Evolutionary conservation across 2,797 vertebrate genomes (phyloP).

Genomic region (Heteromormyrus szaboi): DNA sequence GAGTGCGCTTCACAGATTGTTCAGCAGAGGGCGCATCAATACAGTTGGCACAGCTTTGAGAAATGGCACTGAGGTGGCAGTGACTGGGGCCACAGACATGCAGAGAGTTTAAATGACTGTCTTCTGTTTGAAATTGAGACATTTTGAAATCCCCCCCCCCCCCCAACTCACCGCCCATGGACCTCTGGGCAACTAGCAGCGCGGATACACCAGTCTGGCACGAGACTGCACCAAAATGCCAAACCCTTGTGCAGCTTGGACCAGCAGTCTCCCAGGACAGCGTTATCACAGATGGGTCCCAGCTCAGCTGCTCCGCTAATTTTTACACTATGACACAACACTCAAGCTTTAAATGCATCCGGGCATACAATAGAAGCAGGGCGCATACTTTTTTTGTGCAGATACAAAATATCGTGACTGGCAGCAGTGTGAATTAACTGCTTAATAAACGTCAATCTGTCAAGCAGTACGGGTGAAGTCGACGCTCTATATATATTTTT

Average conservation of each 20-base stretch:
- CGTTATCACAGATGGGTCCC: not conserved
- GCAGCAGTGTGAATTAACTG: not conserved
- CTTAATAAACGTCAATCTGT: slow-evolving; percentile 4
- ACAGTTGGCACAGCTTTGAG: not conserved
- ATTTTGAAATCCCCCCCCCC: not conserved
- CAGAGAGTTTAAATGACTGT: not conserved
- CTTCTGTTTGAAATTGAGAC: slow-evolving; percentile 1
- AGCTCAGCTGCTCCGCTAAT: not conserved
- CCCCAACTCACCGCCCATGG: not conserved
- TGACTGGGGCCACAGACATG: not conserved
- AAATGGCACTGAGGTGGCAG: not conserved
- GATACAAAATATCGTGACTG: not conserved
- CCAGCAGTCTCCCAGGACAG: not conserved
- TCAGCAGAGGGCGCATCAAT: slow-evolving; percentile 29
- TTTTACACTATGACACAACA: not conserved
- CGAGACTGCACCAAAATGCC: not conserved
- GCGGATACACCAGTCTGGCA: not conserved
- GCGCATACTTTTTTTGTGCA: not conserved
- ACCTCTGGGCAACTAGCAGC: not conserved
- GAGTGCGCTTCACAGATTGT: not conserved
- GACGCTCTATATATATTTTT: not conserved
- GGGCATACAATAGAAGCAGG: not conserved
- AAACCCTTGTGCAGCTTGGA: not conserved
- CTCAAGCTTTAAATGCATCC: not conserved
- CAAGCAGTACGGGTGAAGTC: not conserved